Percentiles rank a stretch among this genome's conserved stretches.
phyloP scores from a whole-genome alignment of 2,888 invertebrate genomes.

The Anoncus sp. region DNA sequence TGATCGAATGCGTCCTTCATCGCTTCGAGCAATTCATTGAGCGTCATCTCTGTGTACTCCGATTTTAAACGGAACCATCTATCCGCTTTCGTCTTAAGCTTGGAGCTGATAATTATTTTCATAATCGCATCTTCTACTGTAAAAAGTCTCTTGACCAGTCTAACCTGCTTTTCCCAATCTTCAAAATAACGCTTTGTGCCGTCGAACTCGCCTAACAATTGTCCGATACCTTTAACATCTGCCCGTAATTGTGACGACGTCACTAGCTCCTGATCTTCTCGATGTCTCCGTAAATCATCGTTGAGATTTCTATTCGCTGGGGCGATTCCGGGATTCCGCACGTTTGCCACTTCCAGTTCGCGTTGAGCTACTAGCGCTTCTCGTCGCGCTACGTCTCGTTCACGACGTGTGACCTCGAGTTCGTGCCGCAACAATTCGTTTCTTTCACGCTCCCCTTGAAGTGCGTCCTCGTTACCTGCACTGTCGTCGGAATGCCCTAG shows the following conservation, averaged over 20 bases:
- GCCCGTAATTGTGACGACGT: slow-evolving; percentile 29
- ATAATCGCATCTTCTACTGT: slow-evolving; percentile 45
- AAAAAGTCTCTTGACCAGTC: slow-evolving; percentile 40
- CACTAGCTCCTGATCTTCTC: background rate
- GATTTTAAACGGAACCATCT: slow-evolving; percentile 65
- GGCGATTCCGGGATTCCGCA: background rate
- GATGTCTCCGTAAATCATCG: slow-evolving; percentile 2
- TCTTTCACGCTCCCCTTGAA: slow-evolving; percentile 24
- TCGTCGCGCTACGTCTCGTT: slow-evolving; percentile 47
- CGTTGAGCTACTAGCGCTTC: slow-evolving; percentile 37
- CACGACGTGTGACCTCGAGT: slow-evolving; percentile 40
- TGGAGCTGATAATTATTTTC: slow-evolving; percentile 60
- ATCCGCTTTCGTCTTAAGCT: slow-evolving; percentile 59
- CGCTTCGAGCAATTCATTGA: no score
- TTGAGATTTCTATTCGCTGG: background rate
- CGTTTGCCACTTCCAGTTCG: slow-evolving; percentile 8
- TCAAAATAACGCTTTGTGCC: slow-evolving; percentile 50
- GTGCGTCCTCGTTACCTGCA: slow-evolving; percentile 3
- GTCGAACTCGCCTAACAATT: slow-evolving; percentile 52
- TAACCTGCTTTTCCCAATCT: slow-evolving; percentile 53
- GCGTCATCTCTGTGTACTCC: slow-evolving; percentile 55
- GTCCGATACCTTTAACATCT: slow-evolving; percentile 51
- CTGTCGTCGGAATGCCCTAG: background rate
- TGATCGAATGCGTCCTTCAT: no score
- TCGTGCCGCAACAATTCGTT: slow-evolving; percentile 34